Evolutionary conservation across 2,888 invertebrate genomes (phyloP), one percentile per base, ranked within the genome.

Genomic region (Luffia ferchaultella): DNA sequence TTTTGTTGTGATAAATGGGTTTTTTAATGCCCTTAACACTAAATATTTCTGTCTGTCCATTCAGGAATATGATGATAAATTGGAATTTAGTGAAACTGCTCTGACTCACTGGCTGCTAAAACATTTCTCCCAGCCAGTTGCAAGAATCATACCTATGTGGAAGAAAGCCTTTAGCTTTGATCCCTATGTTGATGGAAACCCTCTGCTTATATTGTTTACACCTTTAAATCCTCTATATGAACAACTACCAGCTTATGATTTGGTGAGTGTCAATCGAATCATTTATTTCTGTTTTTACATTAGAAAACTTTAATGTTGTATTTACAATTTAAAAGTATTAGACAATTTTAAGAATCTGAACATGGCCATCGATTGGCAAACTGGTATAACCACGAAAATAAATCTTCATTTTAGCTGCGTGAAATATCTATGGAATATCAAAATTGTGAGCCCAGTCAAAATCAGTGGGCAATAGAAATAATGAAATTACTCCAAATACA

Each of bases 121-220:
- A 50, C 82, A 86, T 54, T 73, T 88, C 55, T 80, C 87, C 47
- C 88, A 88, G 63, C 87, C 90, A 0, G 85, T 88, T 1, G 76
- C 86, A 0, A 89, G 93, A 87, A 70, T 93, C 20, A 86, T 89
- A 55, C 91, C 93, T 0, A 84, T 88, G 51, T 93, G 92, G 63
- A 82, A 85, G 45, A 95, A 95, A 70, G 87, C 90, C 12, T 80
- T 85, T 30, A 85, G 84, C 17, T 79, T 95, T 46, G 88, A 91
- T n/a, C 85, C 83, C 57, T 88, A 88, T 63, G 76, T 92, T 9
- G 87, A 88, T 58, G 86, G 87, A 41, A 90, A 89, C 50, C 92
- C 95, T 1, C 87, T 90, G 44, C 70, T 95, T 42, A 83, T 95
- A 57, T 70, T 95, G 50, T 94, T 95, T 62, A 92, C 93, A 1